Percentiles rank a stretch among this genome's conserved stretches.
Evolutionary conservation across 2,888 invertebrate species (phyloP).

Genomic region (Caenorhabditis becei): DNA sequence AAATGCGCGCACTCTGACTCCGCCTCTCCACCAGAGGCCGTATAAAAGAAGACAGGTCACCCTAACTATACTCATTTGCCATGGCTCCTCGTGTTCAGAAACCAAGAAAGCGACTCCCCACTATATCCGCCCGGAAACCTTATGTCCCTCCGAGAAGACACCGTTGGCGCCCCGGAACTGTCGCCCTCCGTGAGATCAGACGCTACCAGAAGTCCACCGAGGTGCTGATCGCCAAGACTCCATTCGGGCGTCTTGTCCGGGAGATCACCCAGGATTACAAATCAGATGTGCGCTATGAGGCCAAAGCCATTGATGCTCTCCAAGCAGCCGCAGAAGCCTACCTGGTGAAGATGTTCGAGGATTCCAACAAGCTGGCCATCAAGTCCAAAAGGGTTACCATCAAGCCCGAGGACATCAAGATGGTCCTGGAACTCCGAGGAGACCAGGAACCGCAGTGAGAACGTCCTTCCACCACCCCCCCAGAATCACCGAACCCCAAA

Average conservation of each 20-base stretch:
- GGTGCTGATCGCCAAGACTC: conserved; percentile 83
- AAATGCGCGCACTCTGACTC: no score
- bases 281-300: conserved; percentile 89
- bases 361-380: conserved; percentile 97
- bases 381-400: conserved; percentile 97
- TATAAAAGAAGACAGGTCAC: no score
- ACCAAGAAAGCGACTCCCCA: not conserved
- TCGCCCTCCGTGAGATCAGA: conserved; percentile 94
- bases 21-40: no score
- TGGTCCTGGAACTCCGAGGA: not conserved
- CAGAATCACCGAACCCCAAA: no score
- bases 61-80: no score
- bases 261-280: conserved; percentile 70
- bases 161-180: not conserved
- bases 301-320: conserved; percentile 93
- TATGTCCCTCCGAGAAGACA: no score
- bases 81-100: no score
- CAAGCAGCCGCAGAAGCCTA: conserved; percentile 90
- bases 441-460: no score
- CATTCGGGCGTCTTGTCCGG: conserved; percentile 89
- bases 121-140: not conserved
- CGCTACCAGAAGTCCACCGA: conserved; percentile 97
- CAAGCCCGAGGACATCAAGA: conserved; percentile 91
- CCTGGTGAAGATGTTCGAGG: conserved; percentile 94
- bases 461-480: no score